A percentile compares a stretch with the other conserved stretches of the same genome.
Evolutionary conservation across 1,140 invertebrate genomes (phyloP).

Genomic region (Himalopsyche phryganea): DNA sequence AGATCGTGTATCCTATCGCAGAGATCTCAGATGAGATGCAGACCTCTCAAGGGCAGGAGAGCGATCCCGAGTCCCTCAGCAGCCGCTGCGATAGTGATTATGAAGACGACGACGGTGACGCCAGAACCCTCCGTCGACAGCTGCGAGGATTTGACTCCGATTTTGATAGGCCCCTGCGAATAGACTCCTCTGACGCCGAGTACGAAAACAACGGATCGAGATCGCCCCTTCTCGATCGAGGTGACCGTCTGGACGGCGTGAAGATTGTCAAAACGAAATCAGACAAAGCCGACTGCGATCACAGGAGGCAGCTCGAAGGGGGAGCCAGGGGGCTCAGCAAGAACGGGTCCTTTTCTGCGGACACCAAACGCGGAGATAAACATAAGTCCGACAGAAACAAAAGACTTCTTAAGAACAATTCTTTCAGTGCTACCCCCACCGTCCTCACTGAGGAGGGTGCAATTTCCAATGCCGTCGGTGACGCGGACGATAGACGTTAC

Average conservation of each 20-base stretch:
- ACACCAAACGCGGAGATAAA: slow-evolving; percentile 43
- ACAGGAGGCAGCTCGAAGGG: slow-evolving; percentile 45
- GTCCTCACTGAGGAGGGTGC: slow-evolving; percentile 19
- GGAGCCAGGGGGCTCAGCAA: slow-evolving; percentile 38
- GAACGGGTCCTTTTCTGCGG: slow-evolving; percentile 37
- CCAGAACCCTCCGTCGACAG: slow-evolving; percentile 36
- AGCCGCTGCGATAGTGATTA: slow-evolving; percentile 54
- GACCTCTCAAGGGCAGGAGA: slow-evolving; percentile 64
- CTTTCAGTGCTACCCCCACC: slow-evolving; percentile 32
- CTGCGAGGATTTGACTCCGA: slow-evolving; percentile 53
- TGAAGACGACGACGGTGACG: slow-evolving; percentile 50
- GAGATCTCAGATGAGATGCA: slow-evolving; percentile 79
- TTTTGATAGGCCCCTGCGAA: slow-evolving; percentile 45
- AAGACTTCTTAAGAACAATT: slow-evolving; percentile 44
- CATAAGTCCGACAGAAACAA: slow-evolving; percentile 48
- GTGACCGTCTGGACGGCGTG: slow-evolving; percentile 37
- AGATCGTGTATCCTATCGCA: slow-evolving; percentile 79
- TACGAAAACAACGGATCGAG: slow-evolving; percentile 59
- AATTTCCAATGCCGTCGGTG: background rate
- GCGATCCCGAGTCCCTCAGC: slow-evolving; percentile 55
- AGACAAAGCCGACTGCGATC: slow-evolving; percentile 39
- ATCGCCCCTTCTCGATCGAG: slow-evolving; percentile 54
- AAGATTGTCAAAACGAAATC: slow-evolving; percentile 44
- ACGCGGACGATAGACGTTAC: slow-evolving; percentile 8
- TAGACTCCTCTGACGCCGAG: slow-evolving; percentile 54